A percentile compares a stretch with the other conserved stretches of the same genome.
Conservation (phyloP, 1,140 invertebrate genomes). For the Nebria ingens region DNA sequence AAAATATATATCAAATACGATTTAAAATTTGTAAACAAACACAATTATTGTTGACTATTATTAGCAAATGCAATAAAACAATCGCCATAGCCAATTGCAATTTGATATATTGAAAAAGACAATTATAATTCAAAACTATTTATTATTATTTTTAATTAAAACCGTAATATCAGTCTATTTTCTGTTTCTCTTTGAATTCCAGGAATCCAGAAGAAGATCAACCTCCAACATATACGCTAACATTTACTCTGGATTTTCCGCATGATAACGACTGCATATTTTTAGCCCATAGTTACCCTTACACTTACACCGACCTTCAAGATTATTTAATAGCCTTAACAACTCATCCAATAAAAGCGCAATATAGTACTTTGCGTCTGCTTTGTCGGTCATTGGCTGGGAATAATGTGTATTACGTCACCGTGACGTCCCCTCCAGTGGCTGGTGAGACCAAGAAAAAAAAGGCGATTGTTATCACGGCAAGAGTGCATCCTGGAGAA, state of each 20-base stretch:
- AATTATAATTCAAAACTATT: conserved; percentile 20
- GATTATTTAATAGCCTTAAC: conserved; percentile 59
- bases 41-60: too few relatives aligned
- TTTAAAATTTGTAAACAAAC: too few relatives aligned
- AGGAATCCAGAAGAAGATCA: conserved; percentile 29
- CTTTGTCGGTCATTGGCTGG: conserved; percentile 80
- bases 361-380: conserved; percentile 64
- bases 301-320: conserved; percentile 83
- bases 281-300: conserved; percentile 93
- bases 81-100: neutral
- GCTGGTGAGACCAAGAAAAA: conserved; percentile 42
- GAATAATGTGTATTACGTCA: conserved; percentile 86
- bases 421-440: conserved; percentile 60
- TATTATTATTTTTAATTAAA: too few relatives aligned
- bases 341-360: conserved; percentile 68
- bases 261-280: conserved; percentile 87
- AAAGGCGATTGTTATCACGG: conserved; percentile 76
- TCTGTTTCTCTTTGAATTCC: conserved; percentile 5
- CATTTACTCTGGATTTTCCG: conserved; percentile 87
- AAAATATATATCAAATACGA: too few relatives aligned
- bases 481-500: conserved; percentile 91
- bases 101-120: conserved; percentile 1
- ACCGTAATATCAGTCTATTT: too few relatives aligned
- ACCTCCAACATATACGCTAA: conserved; percentile 66
- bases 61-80: neutral